A percentile compares a stretch with the other conserved stretches of the same genome.
phyloP scores from a whole-genome alignment of 2,797 vertebrate genomes.

The Calcarius lapponicus region DNA sequence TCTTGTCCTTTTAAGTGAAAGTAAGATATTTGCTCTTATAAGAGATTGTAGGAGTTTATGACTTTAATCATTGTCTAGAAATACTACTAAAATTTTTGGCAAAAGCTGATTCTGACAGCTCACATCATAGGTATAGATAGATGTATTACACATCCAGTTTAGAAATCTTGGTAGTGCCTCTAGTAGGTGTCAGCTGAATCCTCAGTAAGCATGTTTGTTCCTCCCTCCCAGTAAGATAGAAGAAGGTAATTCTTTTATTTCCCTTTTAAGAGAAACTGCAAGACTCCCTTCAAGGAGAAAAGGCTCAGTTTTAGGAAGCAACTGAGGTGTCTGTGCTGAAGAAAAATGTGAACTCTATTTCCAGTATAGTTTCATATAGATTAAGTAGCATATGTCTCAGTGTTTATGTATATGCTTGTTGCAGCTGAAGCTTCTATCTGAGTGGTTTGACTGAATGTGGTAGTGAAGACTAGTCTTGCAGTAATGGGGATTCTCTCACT shows the following conservation, averaged over 20 bases:
- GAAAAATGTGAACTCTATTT: background rate
- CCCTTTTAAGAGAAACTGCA: background rate
- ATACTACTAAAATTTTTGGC: background rate
- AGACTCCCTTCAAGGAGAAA: background rate
- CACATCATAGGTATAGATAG: accelerated
- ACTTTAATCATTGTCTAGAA: background rate
- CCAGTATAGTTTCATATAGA: background rate
- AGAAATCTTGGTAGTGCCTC: background rate
- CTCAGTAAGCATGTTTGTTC: background rate
- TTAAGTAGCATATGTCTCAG: background rate
- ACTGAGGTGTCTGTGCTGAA: background rate
- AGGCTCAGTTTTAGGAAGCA: background rate
- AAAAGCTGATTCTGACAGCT: background rate
- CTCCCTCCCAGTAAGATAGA: background rate
- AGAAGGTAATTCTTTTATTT: background rate
- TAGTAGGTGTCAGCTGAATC: background rate
- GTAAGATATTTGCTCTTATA: background rate
- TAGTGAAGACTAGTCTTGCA: background rate
- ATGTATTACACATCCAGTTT: background rate
- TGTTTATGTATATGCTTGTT: background rate
- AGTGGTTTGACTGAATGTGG: background rate
- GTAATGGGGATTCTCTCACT: background rate
- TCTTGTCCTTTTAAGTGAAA: background rate
- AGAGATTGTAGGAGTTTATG: background rate
- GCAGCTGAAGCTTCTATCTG: background rate